Conservation (phyloP, 2,113 vertebrate species). For the rat (Rattus norvegicus) region DNA sequence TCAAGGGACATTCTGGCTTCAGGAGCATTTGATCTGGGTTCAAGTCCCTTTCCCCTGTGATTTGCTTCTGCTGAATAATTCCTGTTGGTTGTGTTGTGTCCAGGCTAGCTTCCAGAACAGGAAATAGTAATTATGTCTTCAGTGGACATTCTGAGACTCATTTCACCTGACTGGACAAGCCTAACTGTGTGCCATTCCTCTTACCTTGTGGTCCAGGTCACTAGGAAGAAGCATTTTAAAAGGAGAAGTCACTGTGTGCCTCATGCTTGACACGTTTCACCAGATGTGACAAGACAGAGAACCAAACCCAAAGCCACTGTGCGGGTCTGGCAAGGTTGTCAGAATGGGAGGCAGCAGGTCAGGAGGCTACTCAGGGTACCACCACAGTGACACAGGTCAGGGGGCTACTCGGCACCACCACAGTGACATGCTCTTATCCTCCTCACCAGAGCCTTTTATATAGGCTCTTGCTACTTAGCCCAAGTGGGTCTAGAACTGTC, state of each 20-base stretch:
- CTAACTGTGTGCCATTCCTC: not conserved
- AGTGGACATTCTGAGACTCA: not conserved
- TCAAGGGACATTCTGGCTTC: not conserved
- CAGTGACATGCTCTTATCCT: not conserved
- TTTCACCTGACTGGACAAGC: not conserved
- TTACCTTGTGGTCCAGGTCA: not conserved
- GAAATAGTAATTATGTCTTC: not conserved
- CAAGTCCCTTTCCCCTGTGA: not conserved
- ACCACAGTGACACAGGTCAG: not conserved
- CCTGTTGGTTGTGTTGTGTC: not conserved
- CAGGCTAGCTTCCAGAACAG: not conserved
- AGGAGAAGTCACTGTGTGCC: not conserved
- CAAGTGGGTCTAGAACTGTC: not conserved
- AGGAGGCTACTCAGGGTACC: not conserved
- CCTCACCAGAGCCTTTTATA: not conserved
- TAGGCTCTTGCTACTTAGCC: not conserved
- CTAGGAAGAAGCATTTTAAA: not conserved
- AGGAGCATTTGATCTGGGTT: not conserved
- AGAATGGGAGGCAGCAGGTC: not conserved
- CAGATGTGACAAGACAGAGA: not conserved
- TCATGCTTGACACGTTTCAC: not conserved
- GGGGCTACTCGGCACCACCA: not conserved
- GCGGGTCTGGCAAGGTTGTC: not conserved
- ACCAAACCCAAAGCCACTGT: not conserved
- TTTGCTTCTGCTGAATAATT: not conserved